Evolutionary conservation across 2,797 vertebrate species (phyloP).

Genomic region (Netta rufina): DNA sequence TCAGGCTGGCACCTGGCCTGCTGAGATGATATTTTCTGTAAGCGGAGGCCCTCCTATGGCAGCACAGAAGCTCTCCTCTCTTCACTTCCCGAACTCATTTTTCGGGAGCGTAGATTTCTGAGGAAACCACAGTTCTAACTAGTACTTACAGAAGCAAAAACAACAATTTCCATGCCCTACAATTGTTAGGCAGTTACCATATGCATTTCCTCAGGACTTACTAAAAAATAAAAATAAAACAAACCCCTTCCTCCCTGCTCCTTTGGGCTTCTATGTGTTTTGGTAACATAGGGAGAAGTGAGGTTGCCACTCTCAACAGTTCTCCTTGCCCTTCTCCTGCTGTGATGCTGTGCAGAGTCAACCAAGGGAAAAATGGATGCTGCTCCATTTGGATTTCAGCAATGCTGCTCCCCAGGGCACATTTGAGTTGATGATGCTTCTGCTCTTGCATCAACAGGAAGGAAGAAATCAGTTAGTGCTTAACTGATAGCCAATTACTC

Average conservation of each 20-base stretch:
- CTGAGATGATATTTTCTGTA: not conserved
- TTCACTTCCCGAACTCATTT: not conserved
- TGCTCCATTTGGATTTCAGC: not conserved
- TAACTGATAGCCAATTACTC: not conserved
- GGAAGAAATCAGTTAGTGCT: not conserved
- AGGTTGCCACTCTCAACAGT: not conserved
- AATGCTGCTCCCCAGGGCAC: not conserved
- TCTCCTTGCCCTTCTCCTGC: not conserved
- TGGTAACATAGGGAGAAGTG: not conserved
- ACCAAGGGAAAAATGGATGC: not conserved
- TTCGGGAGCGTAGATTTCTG: not conserved
- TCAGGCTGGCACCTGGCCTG: not conserved
- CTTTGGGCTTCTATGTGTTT: not conserved
- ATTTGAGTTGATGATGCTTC: not conserved
- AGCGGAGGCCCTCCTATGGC: rapidly evolving
- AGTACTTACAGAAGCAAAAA: not conserved
- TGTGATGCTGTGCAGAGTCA: rapidly evolving
- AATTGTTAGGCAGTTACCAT: not conserved
- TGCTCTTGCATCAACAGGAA: not conserved
- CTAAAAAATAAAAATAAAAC: not conserved
- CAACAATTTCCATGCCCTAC: not conserved
- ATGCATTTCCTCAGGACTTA: not conserved
- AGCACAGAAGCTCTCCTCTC: not conserved
- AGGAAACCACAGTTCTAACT: constrained; percentile 24
- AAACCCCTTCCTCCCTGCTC: not conserved